Conservation (phyloP, 2,113 vertebrate genomes). For the Reinhardtius hippoglossoides region DNA sequence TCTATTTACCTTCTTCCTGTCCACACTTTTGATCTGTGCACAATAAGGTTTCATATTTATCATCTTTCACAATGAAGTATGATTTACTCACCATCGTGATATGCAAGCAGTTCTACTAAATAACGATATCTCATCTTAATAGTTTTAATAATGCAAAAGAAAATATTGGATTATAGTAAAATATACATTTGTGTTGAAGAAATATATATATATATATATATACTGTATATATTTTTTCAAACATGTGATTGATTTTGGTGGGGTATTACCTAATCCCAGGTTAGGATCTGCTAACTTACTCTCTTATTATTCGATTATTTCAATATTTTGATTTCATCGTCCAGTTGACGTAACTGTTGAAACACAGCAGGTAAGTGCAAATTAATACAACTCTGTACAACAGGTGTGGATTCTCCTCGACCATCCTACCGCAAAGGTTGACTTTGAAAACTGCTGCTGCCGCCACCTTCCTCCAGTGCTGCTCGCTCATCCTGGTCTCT, state of each 20-base stretch:
- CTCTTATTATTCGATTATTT: too few relatives aligned
- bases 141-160: neutral
- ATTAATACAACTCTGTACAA: neutral
- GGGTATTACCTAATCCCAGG: neutral
- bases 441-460: conserved; percentile 71
- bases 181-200: too few relatives aligned
- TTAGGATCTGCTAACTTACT: too few relatives aligned
- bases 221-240: too few relatives aligned
- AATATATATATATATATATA: too few relatives aligned
- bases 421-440: conserved; percentile 88
- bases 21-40: neutral
- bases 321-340: too few relatives aligned
- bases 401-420: neutral
- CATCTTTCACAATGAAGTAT: neutral
- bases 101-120: neutral
- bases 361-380: neutral
- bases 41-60: neutral
- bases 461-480: conserved; percentile 76
- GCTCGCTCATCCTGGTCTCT: conserved; percentile 65
- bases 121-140: neutral
- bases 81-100: too few relatives aligned
- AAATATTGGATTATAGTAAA: too few relatives aligned
- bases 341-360: too few relatives aligned
- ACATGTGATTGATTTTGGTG: neutral
- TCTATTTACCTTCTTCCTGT: neutral